phyloP scores from a whole-genome alignment of 2,113 vertebrate genomes.

The Sinocyclocheilus anophthalmus region DNA sequence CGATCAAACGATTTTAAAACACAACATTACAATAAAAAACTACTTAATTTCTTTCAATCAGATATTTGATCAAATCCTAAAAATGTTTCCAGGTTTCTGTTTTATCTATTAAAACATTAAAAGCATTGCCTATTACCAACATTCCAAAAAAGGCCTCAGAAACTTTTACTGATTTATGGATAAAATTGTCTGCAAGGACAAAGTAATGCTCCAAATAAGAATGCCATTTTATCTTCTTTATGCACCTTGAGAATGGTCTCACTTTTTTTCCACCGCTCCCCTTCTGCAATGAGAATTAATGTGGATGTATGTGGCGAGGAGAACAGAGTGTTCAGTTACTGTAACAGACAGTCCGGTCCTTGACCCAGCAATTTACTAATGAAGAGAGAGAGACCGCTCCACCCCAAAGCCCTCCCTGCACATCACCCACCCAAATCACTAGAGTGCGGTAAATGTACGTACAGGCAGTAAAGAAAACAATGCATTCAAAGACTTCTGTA shows the following conservation, averaged over 20 bases:
- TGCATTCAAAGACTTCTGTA: neutral
- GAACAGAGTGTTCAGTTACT: conserved; percentile 10
- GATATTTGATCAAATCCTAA: neutral
- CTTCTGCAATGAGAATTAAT: neutral
- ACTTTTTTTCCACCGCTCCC: neutral
- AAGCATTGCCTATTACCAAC: neutral
- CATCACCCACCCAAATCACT: neutral
- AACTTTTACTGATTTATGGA: neutral
- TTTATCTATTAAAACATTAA: no score
- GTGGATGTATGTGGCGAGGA: neutral
- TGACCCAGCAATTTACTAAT: conserved; percentile 23
- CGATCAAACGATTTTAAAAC: neutral
- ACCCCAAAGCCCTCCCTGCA: neutral
- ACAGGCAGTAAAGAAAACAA: neutral
- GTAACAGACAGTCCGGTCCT: neutral
- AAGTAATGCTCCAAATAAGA: neutral
- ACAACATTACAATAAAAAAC: neutral
- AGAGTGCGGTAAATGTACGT: neutral
- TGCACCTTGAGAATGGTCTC: neutral
- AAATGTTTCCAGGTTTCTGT: neutral
- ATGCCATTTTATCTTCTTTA: neutral
- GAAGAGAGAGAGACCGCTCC: neutral
- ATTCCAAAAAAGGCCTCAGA: neutral
- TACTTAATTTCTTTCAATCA: neutral
- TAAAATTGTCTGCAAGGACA: neutral